These are phyloP conservation scores for Monarcha castaneiventris DNA, from an alignment of 2,113 vertebrate species.

Conservation along the genomic window DNA sequence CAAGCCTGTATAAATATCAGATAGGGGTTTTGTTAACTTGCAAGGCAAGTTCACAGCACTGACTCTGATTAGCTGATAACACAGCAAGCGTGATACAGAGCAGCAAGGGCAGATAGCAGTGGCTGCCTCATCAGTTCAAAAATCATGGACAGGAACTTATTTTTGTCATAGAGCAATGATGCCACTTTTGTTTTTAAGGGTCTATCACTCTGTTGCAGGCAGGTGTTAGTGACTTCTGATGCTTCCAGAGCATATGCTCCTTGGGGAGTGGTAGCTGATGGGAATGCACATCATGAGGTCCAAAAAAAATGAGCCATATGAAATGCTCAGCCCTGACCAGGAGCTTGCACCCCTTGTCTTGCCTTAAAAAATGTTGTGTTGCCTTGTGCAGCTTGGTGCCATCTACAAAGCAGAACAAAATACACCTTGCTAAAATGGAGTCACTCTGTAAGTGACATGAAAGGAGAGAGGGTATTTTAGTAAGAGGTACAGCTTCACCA, in stretches of 20 bases:
- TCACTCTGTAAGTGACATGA: background rate
- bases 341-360: background rate
- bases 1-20: background rate
- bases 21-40: background rate
- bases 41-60: background rate
- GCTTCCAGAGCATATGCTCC: background rate
- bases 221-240: background rate
- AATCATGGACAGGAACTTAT: background rate
- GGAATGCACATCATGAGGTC: background rate
- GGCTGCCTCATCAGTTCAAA: background rate
- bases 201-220: rapidly evolving
- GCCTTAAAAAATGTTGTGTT: background rate
- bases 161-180: background rate
- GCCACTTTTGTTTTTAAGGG: background rate
- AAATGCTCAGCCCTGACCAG: background rate
- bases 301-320: background rate
- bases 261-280: background rate
- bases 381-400: background rate
- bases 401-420: background rate
- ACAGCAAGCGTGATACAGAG: rapidly evolving
- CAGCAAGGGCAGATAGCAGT: background rate
- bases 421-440: background rate
- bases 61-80: background rate
- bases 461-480: background rate
- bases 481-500: background rate